A percentile compares a stretch with the other conserved stretches of the same genome.
Evolutionary conservation across 2,888 invertebrate genomes (phyloP).

Genomic region (Hydroisotoma schaefferi): DNA sequence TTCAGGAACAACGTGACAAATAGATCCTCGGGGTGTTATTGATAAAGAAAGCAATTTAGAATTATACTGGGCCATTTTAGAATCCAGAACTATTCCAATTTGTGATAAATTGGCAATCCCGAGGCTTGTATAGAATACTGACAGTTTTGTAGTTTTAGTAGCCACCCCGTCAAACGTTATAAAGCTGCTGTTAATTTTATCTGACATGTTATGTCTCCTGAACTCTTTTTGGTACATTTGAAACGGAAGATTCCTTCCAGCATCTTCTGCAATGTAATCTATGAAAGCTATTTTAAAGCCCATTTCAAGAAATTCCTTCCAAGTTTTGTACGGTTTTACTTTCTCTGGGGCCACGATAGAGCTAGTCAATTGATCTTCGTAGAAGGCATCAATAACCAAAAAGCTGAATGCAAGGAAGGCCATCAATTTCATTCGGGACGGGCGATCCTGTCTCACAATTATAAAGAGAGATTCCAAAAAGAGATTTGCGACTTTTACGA

Average conservation of each 20-base stretch:
- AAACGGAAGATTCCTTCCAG: neutral
- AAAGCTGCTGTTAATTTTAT: neutral
- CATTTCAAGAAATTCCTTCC: neutral
- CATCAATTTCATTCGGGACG: neutral
- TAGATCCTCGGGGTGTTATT: neutral
- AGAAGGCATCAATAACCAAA: neutral
- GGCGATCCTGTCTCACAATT: neutral
- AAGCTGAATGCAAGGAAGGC: neutral
- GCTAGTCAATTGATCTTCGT: constrained; percentile 1
- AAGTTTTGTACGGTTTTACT: neutral
- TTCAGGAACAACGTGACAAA: neutral
- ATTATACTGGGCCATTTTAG: neutral
- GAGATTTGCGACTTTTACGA: neutral
- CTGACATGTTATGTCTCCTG: neutral
- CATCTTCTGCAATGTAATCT: neutral
- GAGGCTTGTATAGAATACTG: neutral
- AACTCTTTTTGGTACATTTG: neutral
- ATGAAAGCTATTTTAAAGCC: neutral
- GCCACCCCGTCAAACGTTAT: neutral
- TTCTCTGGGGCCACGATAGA: neutral
- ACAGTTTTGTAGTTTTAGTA: neutral
- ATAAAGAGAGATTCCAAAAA: neutral
- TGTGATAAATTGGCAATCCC: neutral
- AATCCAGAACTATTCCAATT: neutral
- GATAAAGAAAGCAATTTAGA: neutral